Conservation (phyloP, 2,888 invertebrate genomes). For the Heteropelma amictum region DNA sequence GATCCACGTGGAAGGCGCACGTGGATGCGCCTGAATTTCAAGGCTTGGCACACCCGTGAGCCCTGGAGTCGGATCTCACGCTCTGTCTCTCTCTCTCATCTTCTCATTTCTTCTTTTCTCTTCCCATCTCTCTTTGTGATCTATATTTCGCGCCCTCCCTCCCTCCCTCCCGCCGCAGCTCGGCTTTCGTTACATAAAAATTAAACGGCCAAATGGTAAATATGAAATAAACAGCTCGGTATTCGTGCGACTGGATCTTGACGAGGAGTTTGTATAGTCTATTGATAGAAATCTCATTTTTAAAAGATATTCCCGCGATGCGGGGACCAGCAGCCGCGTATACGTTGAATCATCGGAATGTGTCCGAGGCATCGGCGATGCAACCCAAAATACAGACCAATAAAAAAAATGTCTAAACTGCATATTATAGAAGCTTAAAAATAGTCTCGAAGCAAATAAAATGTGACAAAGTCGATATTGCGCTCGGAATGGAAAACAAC, state of each 20-base stretch:
- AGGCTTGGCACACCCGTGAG: conserved; percentile 25
- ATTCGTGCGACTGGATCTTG: conserved; percentile 5
- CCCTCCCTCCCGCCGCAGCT: neutral
- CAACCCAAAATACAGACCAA: conserved; percentile 36
- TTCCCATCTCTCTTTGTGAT: neutral
- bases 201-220: neutral
- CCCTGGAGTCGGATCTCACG: conserved; percentile 19
- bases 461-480: neutral
- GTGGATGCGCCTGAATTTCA: conserved; percentile 25
- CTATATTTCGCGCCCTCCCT: neutral
- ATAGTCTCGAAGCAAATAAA: neutral
- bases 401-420: neutral
- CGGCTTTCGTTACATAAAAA: neutral
- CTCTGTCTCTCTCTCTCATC: neutral
- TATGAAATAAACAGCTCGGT: neutral
- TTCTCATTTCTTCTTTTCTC: no score
- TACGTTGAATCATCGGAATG: conserved; percentile 43
- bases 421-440: neutral
- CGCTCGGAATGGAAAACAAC: no score
- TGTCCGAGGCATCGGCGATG: conserved; percentile 31
- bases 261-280: conserved; percentile 29
- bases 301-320: conserved; percentile 32
- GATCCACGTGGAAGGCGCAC: conserved; percentile 27
- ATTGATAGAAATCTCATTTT: conserved; percentile 45
- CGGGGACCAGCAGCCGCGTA: neutral